Conservation (phyloP, 1,140 invertebrate species). For the Meloidogyne hapla region DNA sequence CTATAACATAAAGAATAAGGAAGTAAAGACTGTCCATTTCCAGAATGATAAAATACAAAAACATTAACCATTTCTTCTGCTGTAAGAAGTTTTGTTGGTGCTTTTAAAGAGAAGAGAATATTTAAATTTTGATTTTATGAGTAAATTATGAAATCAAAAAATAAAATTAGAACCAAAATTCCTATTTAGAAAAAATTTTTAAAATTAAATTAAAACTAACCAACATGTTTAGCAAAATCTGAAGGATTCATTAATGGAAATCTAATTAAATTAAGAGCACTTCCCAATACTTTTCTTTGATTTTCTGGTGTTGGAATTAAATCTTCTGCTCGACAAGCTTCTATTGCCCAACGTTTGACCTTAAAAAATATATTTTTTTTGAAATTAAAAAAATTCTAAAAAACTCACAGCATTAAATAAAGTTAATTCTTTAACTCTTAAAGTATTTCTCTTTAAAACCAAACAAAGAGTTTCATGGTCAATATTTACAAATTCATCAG, state of each 20-base stretch:
- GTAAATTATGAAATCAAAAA: neutral
- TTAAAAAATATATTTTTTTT: constrained; percentile 26
- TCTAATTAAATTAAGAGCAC: constrained; percentile 74
- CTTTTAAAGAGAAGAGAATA: constrained; percentile 2
- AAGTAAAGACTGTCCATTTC: constrained; percentile 73
- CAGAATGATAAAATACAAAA: constrained; percentile 42
- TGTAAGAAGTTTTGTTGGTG: constrained; percentile 71
- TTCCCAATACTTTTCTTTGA: constrained; percentile 73
- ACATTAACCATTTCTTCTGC: constrained; percentile 73
- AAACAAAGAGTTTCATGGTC: constrained; percentile 78
- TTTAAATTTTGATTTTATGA: too few species aligned
- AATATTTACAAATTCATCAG: constrained; percentile 82
- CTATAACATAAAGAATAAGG: constrained; percentile 64
- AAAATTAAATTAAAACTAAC: constrained; percentile 64
- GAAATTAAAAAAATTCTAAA: neutral
- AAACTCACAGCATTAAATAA: constrained; percentile 73
- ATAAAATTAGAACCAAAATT: neutral
- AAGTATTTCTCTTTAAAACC: constrained; percentile 78
- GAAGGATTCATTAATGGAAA: constrained; percentile 84
- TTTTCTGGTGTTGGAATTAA: constrained; percentile 73
- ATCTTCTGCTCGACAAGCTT: constrained; percentile 74
- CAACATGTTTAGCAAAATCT: constrained; percentile 80
- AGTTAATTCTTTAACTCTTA: constrained; percentile 78
- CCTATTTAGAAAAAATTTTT: too few species aligned
- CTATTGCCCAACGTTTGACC: constrained; percentile 75